These are phyloP conservation scores for Apodemus agrarius DNA, from an alignment of 2,797 vertebrate genomes.

Conservation along the genomic window DNA sequence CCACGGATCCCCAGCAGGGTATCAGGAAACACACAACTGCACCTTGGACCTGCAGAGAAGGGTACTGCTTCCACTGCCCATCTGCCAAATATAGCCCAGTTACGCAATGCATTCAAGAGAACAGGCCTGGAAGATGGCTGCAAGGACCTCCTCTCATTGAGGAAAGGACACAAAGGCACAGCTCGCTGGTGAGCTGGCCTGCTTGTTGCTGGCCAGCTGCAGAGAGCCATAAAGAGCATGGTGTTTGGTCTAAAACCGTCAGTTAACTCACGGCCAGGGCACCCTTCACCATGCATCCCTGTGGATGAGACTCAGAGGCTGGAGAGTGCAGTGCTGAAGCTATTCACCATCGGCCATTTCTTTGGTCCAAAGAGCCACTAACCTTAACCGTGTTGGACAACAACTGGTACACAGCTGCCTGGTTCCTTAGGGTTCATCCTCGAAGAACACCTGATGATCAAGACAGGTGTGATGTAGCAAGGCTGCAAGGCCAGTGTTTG, in stretches of 20 bases:
- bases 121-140: neutral
- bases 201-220: neutral
- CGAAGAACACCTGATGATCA: slow-evolving; percentile 24
- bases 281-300: neutral
- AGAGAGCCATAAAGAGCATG: neutral
- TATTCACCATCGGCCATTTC: neutral
- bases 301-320: neutral
- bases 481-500: neutral
- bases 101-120: neutral
- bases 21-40: neutral
- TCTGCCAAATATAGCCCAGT: neutral
- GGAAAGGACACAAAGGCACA: neutral
- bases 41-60: neutral
- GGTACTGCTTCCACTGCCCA: neutral
- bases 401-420: slow-evolving; percentile 3
- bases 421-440: neutral
- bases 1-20: neutral
- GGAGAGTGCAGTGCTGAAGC: slow-evolving; percentile 38
- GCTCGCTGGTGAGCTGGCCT: neutral
- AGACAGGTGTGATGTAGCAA: neutral
- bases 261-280: neutral
- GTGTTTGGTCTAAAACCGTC: neutral
- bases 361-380: slow-evolving; percentile 60
- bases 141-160: neutral
- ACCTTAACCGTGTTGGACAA: slow-evolving; percentile 70